Percentiles rank a stretch among this genome's conserved stretches.
Conservation (phyloP, 2,888 invertebrate genomes). For the Ochropleura leucogaster region DNA sequence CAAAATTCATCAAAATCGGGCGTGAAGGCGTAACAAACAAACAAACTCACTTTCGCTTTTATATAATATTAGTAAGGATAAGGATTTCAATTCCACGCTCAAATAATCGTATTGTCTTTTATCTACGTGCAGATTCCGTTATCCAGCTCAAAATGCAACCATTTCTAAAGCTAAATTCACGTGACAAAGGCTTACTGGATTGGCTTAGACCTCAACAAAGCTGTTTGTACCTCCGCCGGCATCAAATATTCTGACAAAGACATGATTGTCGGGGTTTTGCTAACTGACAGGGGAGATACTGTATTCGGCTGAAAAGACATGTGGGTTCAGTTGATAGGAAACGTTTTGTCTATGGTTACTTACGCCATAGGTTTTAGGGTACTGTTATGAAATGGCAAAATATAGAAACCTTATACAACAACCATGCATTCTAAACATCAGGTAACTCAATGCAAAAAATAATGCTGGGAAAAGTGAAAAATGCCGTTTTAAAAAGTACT, state of each 20-base stretch:
- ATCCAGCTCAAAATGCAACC: slow-evolving; percentile 13
- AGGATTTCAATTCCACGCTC: neutral
- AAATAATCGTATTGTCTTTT: neutral
- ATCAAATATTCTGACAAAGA: slow-evolving; percentile 23
- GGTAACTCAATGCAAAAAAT: too few relatives aligned
- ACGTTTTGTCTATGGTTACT: neutral
- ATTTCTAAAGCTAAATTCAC: slow-evolving; percentile 17
- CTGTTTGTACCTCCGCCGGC: neutral
- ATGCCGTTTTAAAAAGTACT: too few relatives aligned
- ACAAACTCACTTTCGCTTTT: too few relatives aligned
- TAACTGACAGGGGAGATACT: slow-evolving; percentile 26
- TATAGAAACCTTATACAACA: too few relatives aligned
- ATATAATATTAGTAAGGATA: too few relatives aligned
- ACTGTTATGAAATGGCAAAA: too few relatives aligned
- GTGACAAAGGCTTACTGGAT: slow-evolving; percentile 8
- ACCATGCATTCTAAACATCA: too few relatives aligned
- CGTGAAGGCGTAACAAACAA: too few relatives aligned
- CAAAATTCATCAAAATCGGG: too few relatives aligned
- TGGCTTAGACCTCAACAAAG: slow-evolving; percentile 38
- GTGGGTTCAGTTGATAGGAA: neutral
- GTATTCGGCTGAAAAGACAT: neutral
- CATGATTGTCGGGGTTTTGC: slow-evolving; percentile 12
- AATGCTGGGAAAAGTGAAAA: too few relatives aligned
- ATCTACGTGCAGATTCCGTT: neutral
- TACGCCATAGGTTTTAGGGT: neutral